Evolutionary conservation across 2,113 vertebrate species (phyloP), one percentile per base, ranked within the genome.

Genomic region (Pygoscelis antarcticus): DNA sequence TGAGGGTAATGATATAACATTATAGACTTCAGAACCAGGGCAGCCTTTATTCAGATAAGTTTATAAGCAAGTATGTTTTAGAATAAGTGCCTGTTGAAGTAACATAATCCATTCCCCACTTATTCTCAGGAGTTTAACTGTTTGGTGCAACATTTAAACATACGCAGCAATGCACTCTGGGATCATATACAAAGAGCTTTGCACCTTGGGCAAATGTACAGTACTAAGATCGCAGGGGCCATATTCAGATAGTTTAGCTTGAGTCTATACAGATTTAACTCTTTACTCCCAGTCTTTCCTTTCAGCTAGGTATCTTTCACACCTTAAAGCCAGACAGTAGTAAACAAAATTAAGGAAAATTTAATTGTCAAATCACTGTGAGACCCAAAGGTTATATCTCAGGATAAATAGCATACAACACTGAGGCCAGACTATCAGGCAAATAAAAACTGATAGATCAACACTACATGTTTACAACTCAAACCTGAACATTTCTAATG

Each of bases 1-100:
- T 30, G 78, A 95, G 87, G 54, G 81, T 93, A 97, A 97, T 93
- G 91, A 96, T 96, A 96, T 88, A 89, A 96, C 91, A 93, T 96
- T 74, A 95, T 29, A 90, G 94, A 91, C 88, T 93, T 93, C 81
- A 95, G 94, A 96, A 96, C 51, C 87, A 74, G 91, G 75, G 84
- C 84, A 94, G 93, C 68, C 81, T 94, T 93, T 94, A 83, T 94
- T 87, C 93, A 89, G 74, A 94, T 87, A 85, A 93, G 81, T 91
- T 96, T 96, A 95, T 80, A 94, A 89, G 89, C 78, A 93, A 94
- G 91, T 72, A 90, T 42, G 46, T 46, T 94, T 95, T 83, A 26
- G 75, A 89, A 84, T 66, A 62, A 92, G 54, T 34, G 86, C 36
- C 96, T 95, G 94, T 70, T 89, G 81, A 90, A 90, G 70, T 46